A percentile compares a stretch with the other conserved stretches of the same genome.
Evolutionary conservation across 2,888 invertebrate species (phyloP).

Genomic region (Smittia sp.): DNA sequence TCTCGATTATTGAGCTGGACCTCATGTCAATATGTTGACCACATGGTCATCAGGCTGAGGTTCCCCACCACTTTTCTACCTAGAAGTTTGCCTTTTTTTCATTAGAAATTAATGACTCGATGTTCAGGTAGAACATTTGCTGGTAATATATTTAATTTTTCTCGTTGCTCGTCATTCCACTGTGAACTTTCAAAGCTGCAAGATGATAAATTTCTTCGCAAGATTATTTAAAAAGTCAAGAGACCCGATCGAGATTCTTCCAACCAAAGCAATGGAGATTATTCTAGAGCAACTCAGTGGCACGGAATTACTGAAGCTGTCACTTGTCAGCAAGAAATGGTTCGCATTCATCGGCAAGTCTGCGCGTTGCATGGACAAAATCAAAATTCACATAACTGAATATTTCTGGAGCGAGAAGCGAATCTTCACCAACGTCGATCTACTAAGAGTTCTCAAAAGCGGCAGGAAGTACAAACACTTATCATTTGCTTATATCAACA

Average conservation of each 20-base stretch:
- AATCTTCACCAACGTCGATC: neutral
- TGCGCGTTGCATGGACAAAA: neutral
- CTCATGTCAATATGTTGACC: too few species aligned
- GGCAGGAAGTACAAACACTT: neutral
- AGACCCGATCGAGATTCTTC: neutral
- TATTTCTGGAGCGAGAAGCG: neutral
- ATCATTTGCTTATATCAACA: neutral
- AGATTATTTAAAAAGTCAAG: too few species aligned
- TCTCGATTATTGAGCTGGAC: too few species aligned
- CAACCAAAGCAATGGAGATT: neutral
- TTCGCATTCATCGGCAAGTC: neutral
- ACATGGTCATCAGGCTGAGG: too few species aligned
- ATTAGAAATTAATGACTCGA: too few species aligned
- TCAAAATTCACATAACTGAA: neutral
- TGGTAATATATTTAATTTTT: too few species aligned
- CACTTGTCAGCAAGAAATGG: neutral
- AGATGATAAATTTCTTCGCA: too few species aligned
- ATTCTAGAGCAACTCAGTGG: neutral
- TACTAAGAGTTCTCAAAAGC: neutral
- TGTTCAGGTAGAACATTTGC: too few species aligned
- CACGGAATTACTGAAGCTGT: neutral
- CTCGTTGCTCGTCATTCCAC: too few species aligned
- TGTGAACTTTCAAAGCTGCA: too few species aligned
- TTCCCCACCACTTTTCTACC: too few species aligned
- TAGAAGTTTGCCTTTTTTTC: too few species aligned